Base-by-base conservation (phyloP, 2,113 vertebrate genomes). In the Brachirus orientalis region DNA sequence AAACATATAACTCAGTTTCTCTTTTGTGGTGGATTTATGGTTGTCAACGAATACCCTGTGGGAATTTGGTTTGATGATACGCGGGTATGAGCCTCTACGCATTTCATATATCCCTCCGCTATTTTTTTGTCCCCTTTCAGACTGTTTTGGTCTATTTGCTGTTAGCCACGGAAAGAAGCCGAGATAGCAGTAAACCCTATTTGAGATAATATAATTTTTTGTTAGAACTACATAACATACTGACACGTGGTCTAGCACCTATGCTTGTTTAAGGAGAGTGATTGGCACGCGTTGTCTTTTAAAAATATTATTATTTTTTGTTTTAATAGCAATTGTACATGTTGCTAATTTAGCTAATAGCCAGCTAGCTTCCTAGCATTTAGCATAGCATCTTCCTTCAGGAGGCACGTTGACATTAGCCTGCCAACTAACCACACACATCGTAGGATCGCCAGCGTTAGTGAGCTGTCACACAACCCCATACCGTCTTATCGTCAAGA, bases 131-230 rank as follows among this genome's bases (percentile, higher is more conserved):
- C 69, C 88, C 82, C 88, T 91, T 92, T 95, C 94, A 94, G 93
- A 93, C 94, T 95, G 94, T 95, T 96, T 95, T 95, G 95, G 94
- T 95, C 94, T 94, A 93, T 94, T 94, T 89, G 91, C 91, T 92
- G 92, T 92, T 92, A 94, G 93, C 94, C 88, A 79, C 89, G 89
- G 87, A 84, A 87, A 89, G 79, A 90, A 59, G 37, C 83, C 43
- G 85, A 84, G 89, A 88, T 80, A 92, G 87, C 88, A 70, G 69
- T 61, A 77, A 89, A 87, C 77, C 83, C 53, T 58, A 79, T 84
- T 87, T 87, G 69, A 89, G 79, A 85, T 71, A 59, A 85, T 79
- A 20, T 7, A 83, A 36, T 51, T 58, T 64, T 65, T 82, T 75
- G 72, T 87, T 88, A 80, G 72, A 68, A 54, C 75, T 72, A 72